These are phyloP conservation scores for Beroe ovata DNA, from an alignment of 37 sponge, comb jelly and placozoan genomes.

Conservation along the genomic window DNA sequence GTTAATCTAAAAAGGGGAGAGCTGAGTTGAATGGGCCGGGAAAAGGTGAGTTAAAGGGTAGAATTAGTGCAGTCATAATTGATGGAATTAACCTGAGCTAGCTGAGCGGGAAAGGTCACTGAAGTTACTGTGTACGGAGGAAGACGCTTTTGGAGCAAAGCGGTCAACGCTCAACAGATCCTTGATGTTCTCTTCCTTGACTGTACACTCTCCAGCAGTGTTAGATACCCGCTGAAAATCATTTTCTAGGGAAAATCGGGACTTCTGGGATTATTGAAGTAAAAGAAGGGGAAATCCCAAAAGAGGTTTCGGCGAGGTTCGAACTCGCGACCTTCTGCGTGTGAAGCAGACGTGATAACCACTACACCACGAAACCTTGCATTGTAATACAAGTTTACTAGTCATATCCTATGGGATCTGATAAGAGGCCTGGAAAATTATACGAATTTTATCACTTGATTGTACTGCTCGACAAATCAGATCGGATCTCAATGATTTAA, in stretches of 20 bases:
- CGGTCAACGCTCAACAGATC: conserved; percentile 46
- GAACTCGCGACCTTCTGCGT: conserved; percentile 69
- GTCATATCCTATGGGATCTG: too few species aligned
- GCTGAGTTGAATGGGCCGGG: background rate
- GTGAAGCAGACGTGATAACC: conserved; percentile 69
- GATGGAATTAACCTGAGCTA: background rate
- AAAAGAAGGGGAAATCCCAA: background rate
- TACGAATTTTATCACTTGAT: too few species aligned
- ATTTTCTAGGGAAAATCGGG: too few species aligned
- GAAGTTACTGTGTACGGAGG: conserved; percentile 21
- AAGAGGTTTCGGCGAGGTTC: conserved; percentile 68
- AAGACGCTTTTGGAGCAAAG: background rate
- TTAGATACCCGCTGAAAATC: background rate
- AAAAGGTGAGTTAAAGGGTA: background rate
- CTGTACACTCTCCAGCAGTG: background rate
- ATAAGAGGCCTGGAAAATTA: too few species aligned
- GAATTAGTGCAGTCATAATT: background rate
- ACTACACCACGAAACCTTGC: conserved; percentile 68
- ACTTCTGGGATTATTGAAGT: background rate
- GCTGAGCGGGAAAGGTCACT: background rate
- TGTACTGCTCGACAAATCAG: too few species aligned
- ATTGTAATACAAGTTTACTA: too few species aligned
- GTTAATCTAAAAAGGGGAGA: too few species aligned
- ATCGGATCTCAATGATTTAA: too few species aligned
- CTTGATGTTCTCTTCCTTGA: background rate